phyloP scores from a whole-genome alignment of 2,113 vertebrate genomes.

The Cyphomyrus plagiostoma region DNA sequence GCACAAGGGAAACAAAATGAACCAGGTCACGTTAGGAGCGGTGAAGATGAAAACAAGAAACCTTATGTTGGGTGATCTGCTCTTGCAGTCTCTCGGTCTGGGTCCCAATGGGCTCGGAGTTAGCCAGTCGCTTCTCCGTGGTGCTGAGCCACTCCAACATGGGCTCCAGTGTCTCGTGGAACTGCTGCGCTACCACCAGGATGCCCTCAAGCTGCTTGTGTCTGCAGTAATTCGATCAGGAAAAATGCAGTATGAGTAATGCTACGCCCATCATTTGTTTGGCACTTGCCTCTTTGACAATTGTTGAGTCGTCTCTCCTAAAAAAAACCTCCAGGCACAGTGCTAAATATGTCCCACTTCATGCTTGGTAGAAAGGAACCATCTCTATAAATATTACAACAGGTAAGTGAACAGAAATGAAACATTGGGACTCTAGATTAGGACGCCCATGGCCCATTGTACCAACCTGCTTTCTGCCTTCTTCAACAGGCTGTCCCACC shows the following conservation, averaged over 20 bases:
- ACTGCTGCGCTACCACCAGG: constrained; percentile 84
- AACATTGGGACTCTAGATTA: background rate
- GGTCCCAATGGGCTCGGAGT: constrained; percentile 85
- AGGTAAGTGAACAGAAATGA: background rate
- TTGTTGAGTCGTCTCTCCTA: background rate
- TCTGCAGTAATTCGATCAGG: constrained; percentile 50
- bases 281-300: background rate
- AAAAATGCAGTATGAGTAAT: background rate
- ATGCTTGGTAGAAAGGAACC: background rate
- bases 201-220: constrained; percentile 87
- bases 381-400: background rate
- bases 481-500: constrained; percentile 83
- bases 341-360: background rate
- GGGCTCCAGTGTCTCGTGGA: constrained; percentile 86
- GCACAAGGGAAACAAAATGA: constrained; percentile 8
- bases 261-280: background rate
- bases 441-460: background rate
- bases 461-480: constrained; percentile 87
- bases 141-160: constrained; percentile 78
- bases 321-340: background rate
- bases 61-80: constrained; percentile 88
- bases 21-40: background rate
- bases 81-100: constrained; percentile 81
- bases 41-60: constrained; percentile 40
- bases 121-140: constrained; percentile 80